Percentiles rank a stretch among this genome's conserved stretches.
Conservation (phyloP, 2,797 vertebrate species). For the Novumbra hubbsi region DNA sequence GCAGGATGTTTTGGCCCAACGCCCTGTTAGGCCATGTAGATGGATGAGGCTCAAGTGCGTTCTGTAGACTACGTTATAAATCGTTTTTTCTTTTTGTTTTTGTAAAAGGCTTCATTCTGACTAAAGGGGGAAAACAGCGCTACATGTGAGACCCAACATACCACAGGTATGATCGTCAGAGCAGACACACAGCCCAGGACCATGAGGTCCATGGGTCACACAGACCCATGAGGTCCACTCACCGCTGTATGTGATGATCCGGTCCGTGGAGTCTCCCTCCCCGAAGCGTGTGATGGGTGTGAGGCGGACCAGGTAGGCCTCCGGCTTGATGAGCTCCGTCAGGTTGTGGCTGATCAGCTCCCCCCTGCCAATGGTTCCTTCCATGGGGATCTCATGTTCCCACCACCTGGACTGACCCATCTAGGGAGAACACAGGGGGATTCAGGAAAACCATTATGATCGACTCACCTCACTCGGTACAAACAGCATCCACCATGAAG, state of each 20-base stretch:
- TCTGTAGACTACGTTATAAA: background rate
- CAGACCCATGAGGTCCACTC: background rate
- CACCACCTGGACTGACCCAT: slow-evolving; percentile 91
- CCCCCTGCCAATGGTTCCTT: slow-evolving; percentile 85
- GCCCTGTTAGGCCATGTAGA: background rate
- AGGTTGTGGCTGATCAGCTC: slow-evolving; percentile 93
- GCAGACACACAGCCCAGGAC: too few relatives aligned
- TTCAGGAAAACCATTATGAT: background rate
- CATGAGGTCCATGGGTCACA: background rate
- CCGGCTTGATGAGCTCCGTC: slow-evolving; percentile 89
- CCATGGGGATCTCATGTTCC: slow-evolving; percentile 94
- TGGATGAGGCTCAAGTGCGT: background rate
- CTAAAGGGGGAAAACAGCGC: too few relatives aligned
- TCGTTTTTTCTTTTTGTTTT: too few relatives aligned
- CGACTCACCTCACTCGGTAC: background rate
- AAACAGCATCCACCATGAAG: too few relatives aligned
- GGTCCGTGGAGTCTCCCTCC: slow-evolving; percentile 89
- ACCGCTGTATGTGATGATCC: slow-evolving; percentile 88
- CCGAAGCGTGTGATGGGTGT: slow-evolving; percentile 94
- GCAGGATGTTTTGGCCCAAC: too few relatives aligned
- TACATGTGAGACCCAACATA: too few relatives aligned
- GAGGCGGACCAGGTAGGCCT: slow-evolving; percentile 91
- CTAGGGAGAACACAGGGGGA: slow-evolving; percentile 60
- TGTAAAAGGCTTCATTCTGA: too few relatives aligned
- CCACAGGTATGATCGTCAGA: too few relatives aligned